Evolutionary conservation across 2,888 invertebrate genomes (phyloP).

Genomic region (Drosophila suboccidentalis): DNA sequence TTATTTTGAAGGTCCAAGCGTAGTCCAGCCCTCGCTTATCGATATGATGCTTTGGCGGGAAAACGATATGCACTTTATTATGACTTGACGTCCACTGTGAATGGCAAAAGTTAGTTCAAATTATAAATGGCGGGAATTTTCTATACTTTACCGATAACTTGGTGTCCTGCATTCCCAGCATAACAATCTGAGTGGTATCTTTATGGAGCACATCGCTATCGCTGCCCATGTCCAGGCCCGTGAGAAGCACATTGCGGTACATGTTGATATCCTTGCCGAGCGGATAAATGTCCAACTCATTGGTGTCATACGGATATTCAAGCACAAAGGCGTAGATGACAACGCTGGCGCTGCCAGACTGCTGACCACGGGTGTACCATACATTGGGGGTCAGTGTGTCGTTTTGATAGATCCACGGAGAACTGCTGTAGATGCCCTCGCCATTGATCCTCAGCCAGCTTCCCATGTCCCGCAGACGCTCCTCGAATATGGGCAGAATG

Average conservation of each 20-base stretch:
- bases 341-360: conserved; percentile 67
- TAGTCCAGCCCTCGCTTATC: conserved; percentile 81
- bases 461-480: conserved; percentile 92
- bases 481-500: conserved; percentile 94
- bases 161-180: conserved; percentile 87
- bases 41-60: conserved; percentile 83
- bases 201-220: conserved; percentile 40
- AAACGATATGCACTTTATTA: conserved; percentile 75
- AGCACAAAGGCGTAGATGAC: conserved; percentile 90
- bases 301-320: conserved; percentile 89
- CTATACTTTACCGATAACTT: conserved; percentile 63
- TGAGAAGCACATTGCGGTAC: conserved; percentile 55
- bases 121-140: not conserved
- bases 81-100: conserved; percentile 76
- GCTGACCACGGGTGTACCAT: conserved; percentile 89
- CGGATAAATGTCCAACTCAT: conserved; percentile 86
- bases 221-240: conserved; percentile 64
- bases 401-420: conserved; percentile 93
- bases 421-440: conserved; percentile 92
- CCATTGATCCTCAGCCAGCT: conserved; percentile 94
- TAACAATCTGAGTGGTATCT: conserved; percentile 59
- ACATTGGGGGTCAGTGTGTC: conserved; percentile 90
- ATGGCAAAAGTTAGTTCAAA: conserved; percentile 46
- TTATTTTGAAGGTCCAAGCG: conserved; percentile 85
- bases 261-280: conserved; percentile 67